These are phyloP conservation scores for Amblyjoppa fuscipennis DNA, from an alignment of 2,888 invertebrate genomes.

Conservation along the genomic window DNA sequence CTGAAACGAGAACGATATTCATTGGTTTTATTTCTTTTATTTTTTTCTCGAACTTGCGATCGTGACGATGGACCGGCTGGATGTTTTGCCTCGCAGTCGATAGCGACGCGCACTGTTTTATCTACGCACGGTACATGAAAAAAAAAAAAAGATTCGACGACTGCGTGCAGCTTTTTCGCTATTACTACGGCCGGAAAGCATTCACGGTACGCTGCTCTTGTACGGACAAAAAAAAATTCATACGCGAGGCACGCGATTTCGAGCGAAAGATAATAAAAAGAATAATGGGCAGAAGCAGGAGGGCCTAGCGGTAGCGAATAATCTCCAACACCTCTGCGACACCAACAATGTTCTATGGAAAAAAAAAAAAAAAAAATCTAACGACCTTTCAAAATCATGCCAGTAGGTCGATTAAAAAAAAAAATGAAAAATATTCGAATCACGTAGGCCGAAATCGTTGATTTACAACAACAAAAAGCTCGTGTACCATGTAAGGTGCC, in stretches of 20 bases:
- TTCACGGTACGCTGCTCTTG: not conserved
- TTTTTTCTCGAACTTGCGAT: conserved; percentile 13
- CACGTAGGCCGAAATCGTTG: conserved; percentile 52
- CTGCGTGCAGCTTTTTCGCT: not conserved
- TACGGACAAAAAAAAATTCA: not conserved
- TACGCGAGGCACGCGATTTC: conserved; percentile 2
- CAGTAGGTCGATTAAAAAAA: conserved; percentile 44
- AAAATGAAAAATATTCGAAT: conserved; percentile 26
- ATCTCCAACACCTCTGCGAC: conserved; percentile 33
- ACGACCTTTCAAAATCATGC: conserved; percentile 61
- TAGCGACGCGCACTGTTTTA: conserved; percentile 14
- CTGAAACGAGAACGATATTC: conserved; percentile 80
- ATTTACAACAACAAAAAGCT: conserved; percentile 49
- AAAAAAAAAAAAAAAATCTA: conserved; percentile 30
- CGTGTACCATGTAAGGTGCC: conserved; percentile 58
- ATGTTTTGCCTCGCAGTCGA: not conserved
- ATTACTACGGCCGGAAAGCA: not conserved
- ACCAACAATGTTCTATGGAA: conserved; percentile 30
- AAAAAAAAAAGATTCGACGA: not conserved
- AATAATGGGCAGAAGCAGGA: conserved; percentile 22
- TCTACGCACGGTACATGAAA: not conserved
- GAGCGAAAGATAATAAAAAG: conserved; percentile 13
- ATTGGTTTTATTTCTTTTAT: conserved; percentile 38
- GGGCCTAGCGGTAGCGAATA: conserved; percentile 34
- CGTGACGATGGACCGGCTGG: not conserved